Evolutionary conservation across 2,113 vertebrate genomes (phyloP).

Genomic region (Psilopogon haemacephalus): DNA sequence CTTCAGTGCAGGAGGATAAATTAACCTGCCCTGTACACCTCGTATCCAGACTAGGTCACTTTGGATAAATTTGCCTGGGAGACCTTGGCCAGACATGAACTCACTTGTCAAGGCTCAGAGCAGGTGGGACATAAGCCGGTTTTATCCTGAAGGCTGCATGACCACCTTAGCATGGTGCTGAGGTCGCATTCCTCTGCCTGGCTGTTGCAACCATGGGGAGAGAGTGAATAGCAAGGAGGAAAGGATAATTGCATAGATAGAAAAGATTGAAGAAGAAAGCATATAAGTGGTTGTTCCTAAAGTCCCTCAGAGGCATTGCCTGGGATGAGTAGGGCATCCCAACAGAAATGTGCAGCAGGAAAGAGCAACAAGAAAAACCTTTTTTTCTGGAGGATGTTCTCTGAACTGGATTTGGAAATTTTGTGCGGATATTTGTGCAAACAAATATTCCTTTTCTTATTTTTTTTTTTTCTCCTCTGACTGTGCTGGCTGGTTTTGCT

Average conservation of each 20-base stretch:
- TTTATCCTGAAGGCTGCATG: accelerated
- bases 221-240: background rate
- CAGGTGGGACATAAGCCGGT: background rate
- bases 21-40: accelerated
- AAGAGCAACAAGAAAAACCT: background rate
- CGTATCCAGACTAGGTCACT: background rate
- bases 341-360: background rate
- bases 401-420: background rate
- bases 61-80: background rate
- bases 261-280: background rate
- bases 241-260: background rate
- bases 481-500: background rate
- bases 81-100: accelerated
- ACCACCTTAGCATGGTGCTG: accelerated
- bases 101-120: background rate
- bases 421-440: no score
- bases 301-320: background rate
- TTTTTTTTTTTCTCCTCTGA: background rate
- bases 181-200: background rate
- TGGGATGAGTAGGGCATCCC: background rate
- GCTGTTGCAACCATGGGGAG: background rate
- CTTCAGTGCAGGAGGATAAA: background rate
- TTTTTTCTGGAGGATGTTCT: background rate
- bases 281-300: background rate
- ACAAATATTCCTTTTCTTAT: no score